A percentile compares a stretch with the other conserved stretches of the same genome.
These are phyloP conservation scores for Chymomyza amoena DNA, from an alignment of 2,888 invertebrate genomes.

Conservation along the genomic window DNA sequence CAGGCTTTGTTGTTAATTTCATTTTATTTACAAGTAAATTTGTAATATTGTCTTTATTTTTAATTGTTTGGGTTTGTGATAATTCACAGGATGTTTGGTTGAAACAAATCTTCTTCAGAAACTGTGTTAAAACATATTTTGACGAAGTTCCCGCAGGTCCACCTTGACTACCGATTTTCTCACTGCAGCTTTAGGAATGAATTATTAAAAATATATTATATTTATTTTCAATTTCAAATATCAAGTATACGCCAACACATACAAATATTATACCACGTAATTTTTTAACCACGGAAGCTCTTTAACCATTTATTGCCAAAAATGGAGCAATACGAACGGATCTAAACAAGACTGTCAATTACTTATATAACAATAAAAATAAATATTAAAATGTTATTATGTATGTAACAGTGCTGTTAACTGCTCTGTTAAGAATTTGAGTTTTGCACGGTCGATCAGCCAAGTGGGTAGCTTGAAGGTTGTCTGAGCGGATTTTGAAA, in stretches of 20 bases:
- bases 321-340: background rate
- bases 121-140: too few species aligned
- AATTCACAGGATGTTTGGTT: too few species aligned
- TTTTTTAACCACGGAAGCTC: background rate
- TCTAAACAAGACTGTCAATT: background rate
- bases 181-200: too few species aligned
- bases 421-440: background rate
- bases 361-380: background rate
- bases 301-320: background rate
- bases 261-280: background rate
- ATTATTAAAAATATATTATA: too few species aligned
- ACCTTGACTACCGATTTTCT: too few species aligned
- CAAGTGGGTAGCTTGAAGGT: conserved; percentile 63
- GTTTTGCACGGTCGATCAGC: conserved; percentile 54
- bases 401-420: background rate
- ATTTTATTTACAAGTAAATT: too few species aligned
- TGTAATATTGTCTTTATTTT: too few species aligned
- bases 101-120: too few species aligned
- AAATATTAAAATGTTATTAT: background rate
- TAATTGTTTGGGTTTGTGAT: too few species aligned
- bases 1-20: too few species aligned
- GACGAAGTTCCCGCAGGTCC: too few species aligned
- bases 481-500: conserved; percentile 30
- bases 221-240: background rate
- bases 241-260: background rate